Conservation (phyloP, 1,140 invertebrate genomes). For the Contarinia nasturtii region DNA sequence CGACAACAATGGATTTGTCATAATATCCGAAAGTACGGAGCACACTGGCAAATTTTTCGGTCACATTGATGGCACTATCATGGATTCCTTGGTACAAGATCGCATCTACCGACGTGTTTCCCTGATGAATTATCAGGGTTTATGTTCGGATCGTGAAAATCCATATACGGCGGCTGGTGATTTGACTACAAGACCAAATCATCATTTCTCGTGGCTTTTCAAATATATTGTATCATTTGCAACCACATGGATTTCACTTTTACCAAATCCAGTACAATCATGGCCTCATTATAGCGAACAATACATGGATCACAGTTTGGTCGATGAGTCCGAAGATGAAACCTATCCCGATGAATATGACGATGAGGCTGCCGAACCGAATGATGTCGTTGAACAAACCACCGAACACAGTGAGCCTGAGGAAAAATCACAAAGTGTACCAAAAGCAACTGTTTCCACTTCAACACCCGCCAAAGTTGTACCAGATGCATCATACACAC, state of each 20-base stretch:
- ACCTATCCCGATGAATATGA: slow-evolving; percentile 22
- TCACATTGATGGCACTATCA: slow-evolving; percentile 84
- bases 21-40: slow-evolving; percentile 64
- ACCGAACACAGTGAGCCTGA: slow-evolving; percentile 1
- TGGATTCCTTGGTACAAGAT: slow-evolving; percentile 80
- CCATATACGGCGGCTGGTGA: slow-evolving; percentile 37
- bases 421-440: slow-evolving; percentile 18
- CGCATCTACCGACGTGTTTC: slow-evolving; percentile 72
- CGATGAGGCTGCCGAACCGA: slow-evolving; percentile 14
- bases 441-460: slow-evolving; percentile 24
- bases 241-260: slow-evolving; percentile 16
- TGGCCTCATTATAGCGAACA: slow-evolving; percentile 10
- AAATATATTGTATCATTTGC: slow-evolving; percentile 16
- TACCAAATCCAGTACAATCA: slow-evolving; percentile 14
- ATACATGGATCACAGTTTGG: slow-evolving; percentile 18
- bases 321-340: slow-evolving; percentile 17
- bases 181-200: slow-evolving; percentile 11
- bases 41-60: slow-evolving; percentile 82
- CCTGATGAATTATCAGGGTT: slow-evolving; percentile 75
- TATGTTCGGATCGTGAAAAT: slow-evolving; percentile 57
- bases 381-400: slow-evolving; percentile 18
- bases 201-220: slow-evolving; percentile 15
- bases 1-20: slow-evolving; percentile 86
- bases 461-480: slow-evolving; percentile 19
- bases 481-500: slow-evolving; percentile 33